Conservation (phyloP, 2,888 invertebrate species). For the Eupithecia dodoneata region DNA sequence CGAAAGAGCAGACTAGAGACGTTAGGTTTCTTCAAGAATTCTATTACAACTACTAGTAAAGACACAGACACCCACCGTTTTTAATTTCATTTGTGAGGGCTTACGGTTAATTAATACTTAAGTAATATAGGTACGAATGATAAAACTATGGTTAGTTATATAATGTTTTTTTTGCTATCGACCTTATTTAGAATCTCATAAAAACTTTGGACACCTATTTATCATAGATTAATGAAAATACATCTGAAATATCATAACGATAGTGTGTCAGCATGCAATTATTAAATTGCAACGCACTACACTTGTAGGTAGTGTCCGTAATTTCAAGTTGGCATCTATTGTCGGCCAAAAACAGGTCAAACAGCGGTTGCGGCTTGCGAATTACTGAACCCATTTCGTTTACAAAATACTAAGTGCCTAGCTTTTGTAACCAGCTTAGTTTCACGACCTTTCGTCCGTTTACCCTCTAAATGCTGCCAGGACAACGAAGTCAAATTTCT, state of each 20-base stretch:
- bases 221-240: background rate
- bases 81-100: background rate
- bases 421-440: constrained; percentile 25
- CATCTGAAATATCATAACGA: constrained; percentile 14
- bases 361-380: constrained; percentile 39
- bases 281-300: constrained; percentile 36
- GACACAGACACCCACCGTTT: too few species aligned
- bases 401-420: constrained; percentile 30
- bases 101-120: background rate
- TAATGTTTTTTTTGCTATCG: too few species aligned
- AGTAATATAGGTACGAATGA: too few species aligned
- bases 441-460: constrained; percentile 40
- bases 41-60: background rate
- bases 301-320: constrained; percentile 26
- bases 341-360: constrained; percentile 38
- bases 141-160: too few species aligned
- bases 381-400: constrained; percentile 40
- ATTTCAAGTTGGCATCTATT: constrained; percentile 39
- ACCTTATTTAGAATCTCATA: background rate
- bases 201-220: background rate
- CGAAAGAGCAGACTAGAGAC: constrained; percentile 12
- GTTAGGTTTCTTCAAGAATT: background rate
- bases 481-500: constrained; percentile 35
- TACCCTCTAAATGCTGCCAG: constrained; percentile 34
- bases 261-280: constrained; percentile 24